phyloP scores from a whole-genome alignment of 2,888 invertebrate species.

The Chalcis sispes region DNA sequence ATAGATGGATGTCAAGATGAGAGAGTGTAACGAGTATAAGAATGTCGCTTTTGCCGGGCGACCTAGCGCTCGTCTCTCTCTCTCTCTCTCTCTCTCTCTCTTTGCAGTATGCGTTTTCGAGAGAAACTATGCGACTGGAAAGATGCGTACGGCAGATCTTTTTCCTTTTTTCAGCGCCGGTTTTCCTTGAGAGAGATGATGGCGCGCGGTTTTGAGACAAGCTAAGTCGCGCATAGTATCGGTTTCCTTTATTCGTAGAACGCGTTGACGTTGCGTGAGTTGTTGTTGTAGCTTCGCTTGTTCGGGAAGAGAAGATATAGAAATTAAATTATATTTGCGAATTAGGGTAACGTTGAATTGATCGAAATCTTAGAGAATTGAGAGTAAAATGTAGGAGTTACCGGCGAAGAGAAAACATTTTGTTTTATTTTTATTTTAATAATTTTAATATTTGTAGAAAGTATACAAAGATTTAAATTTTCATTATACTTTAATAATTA shows the following conservation, averaged over 20 bases:
- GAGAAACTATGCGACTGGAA: no score
- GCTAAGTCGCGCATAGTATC: not conserved
- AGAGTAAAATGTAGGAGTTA: no score
- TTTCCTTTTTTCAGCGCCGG: no score
- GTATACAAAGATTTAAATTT: no score
- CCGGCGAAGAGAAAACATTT: no score
- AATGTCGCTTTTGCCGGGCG: conserved; percentile 15
- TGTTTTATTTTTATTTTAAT: no score
- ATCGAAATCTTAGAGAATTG: no score
- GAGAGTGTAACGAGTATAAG: not conserved
- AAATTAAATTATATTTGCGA: not conserved
- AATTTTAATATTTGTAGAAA: no score
- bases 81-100: conserved; percentile 61
- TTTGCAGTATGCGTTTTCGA: conserved; percentile 59
- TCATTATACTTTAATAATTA: no score
- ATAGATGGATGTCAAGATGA: not conserved
- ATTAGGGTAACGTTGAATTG: no score
- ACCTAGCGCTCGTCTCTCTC: not conserved
- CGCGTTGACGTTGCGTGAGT: not conserved
- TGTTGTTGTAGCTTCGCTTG: not conserved
- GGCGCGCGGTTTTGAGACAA: not conserved
- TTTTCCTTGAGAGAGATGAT: conserved; percentile 67
- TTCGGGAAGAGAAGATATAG: not conserved
- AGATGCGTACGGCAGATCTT: no score
- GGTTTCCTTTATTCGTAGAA: not conserved